These are phyloP conservation scores for Tetheella fluctuosa DNA, from an alignment of 2,888 invertebrate genomes.

Conservation along the genomic window DNA sequence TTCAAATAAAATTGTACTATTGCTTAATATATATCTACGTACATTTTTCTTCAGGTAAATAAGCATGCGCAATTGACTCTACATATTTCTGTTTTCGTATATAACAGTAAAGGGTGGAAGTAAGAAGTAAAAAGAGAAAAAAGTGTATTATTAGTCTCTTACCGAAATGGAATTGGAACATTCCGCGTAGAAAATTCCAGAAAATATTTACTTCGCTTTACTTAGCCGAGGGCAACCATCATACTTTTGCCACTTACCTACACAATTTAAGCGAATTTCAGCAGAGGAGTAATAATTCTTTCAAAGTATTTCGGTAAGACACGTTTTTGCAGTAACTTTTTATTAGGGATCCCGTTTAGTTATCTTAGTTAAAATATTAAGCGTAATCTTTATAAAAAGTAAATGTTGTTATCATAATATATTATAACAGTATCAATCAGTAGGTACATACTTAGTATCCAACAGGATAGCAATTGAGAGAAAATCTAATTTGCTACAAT, in stretches of 20 bases:
- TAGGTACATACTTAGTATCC: too few relatives aligned
- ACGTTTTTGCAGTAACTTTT: slow-evolving; percentile 7
- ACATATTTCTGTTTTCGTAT: slow-evolving; percentile 61
- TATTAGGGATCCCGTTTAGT: background rate
- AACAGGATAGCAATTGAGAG: too few relatives aligned
- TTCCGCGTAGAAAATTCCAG: slow-evolving; percentile 80
- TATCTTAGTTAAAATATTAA: background rate
- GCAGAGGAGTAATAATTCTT: slow-evolving; percentile 56
- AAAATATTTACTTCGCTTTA: slow-evolving; percentile 81
- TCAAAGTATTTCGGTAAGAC: slow-evolving; percentile 40
- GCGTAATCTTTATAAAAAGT: background rate
- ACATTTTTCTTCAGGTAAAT: background rate
- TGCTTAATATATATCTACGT: too few relatives aligned
- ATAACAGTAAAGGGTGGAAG: slow-evolving; percentile 83
- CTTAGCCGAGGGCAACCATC: slow-evolving; percentile 76
- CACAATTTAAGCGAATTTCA: slow-evolving; percentile 71
- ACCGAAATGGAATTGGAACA: slow-evolving; percentile 84
- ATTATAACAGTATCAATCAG: too few relatives aligned
- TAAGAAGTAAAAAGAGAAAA: slow-evolving; percentile 83
- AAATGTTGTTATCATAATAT: background rate
- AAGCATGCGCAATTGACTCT: slow-evolving; percentile 46
- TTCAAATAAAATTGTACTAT: too few relatives aligned
- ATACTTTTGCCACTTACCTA: slow-evolving; percentile 77
- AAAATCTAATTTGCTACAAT: too few relatives aligned
- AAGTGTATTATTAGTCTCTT: slow-evolving; percentile 84